Percentiles rank a stretch among this genome's conserved stretches.
Evolutionary conservation across 2,113 vertebrate genomes (phyloP).

Genomic region (Martes martes): DNA sequence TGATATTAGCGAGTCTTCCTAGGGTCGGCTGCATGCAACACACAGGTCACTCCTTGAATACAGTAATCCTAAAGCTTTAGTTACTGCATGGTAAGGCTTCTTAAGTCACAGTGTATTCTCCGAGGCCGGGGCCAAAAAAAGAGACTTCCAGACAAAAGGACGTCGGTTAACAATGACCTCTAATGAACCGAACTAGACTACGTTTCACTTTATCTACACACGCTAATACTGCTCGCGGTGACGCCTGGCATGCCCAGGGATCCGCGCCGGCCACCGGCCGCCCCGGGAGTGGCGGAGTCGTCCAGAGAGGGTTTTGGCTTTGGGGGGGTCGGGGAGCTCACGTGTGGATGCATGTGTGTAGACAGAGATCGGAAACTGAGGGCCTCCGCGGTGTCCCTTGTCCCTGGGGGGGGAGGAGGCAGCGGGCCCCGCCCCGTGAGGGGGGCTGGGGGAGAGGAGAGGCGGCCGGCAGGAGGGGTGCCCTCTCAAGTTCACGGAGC

Average conservation of each 20-base stretch:
- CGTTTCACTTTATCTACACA: constrained; percentile 83
- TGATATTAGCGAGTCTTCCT: constrained; percentile 81
- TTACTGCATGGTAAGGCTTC: constrained; percentile 88
- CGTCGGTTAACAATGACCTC: constrained; percentile 81
- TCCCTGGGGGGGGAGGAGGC: background rate
- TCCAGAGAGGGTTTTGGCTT: background rate
- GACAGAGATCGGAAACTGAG: constrained; percentile 35
- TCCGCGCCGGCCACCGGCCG: constrained; percentile 64
- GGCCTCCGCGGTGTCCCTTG: fast-evolving
- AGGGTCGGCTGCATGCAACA: constrained; percentile 95
- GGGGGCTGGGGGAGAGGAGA: constrained; percentile 40
- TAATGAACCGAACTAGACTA: constrained; percentile 85
- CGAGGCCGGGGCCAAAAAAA: constrained; percentile 81
- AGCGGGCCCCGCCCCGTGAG: constrained; percentile 60
- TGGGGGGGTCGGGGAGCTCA: background rate
- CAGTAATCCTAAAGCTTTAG: constrained; percentile 84
- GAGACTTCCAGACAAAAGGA: constrained; percentile 79
- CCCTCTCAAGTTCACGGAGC: constrained; percentile 55
- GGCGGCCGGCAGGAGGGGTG: background rate
- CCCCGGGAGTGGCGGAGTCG: constrained; percentile 56
- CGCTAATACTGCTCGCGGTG: constrained; percentile 87
- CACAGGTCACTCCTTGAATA: constrained; percentile 83
- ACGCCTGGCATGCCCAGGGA: constrained; percentile 80
- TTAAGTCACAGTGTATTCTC: constrained; percentile 93
- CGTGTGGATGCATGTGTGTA: background rate